These are phyloP conservation scores for Bombyx mandarina DNA, from an alignment of 1,140 invertebrate species.

Conservation along the genomic window DNA sequence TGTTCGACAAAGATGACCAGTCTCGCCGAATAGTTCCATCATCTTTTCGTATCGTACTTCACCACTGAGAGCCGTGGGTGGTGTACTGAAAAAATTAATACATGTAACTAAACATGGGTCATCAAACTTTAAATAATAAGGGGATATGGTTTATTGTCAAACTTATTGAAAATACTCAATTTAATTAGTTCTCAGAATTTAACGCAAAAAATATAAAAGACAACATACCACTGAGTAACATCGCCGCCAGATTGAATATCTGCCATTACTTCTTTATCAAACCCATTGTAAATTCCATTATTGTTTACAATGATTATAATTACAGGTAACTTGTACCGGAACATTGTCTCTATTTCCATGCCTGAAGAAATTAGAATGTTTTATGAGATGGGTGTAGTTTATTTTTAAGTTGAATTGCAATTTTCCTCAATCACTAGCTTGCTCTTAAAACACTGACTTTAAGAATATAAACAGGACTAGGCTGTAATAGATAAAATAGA, in stretches of 20 bases:
- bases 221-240: conserved; percentile 73
- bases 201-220: not conserved
- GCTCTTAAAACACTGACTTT: not conserved
- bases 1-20: conserved; percentile 85
- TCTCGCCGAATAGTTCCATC: conserved; percentile 86
- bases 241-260: conserved; percentile 79
- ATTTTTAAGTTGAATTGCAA: not conserved
- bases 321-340: conserved; percentile 92
- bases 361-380: conserved; percentile 60
- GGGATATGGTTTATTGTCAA: not conserved
- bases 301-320: conserved; percentile 96
- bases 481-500: too few species aligned
- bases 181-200: not conserved
- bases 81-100: conserved; percentile 75
- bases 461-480: not conserved
- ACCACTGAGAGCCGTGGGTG: conserved; percentile 83
- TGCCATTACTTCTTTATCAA: conserved; percentile 82
- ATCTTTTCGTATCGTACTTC: conserved; percentile 91
- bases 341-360: conserved; percentile 98
- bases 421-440: not conserved
- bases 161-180: not conserved
- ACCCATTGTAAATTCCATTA: conserved; percentile 93
- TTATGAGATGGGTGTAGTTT: not conserved
- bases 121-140: not conserved
- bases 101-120: not conserved